Evolutionary conservation across 2,888 invertebrate genomes (phyloP).

Genomic region (Synanthedon formicaeformis): DNA sequence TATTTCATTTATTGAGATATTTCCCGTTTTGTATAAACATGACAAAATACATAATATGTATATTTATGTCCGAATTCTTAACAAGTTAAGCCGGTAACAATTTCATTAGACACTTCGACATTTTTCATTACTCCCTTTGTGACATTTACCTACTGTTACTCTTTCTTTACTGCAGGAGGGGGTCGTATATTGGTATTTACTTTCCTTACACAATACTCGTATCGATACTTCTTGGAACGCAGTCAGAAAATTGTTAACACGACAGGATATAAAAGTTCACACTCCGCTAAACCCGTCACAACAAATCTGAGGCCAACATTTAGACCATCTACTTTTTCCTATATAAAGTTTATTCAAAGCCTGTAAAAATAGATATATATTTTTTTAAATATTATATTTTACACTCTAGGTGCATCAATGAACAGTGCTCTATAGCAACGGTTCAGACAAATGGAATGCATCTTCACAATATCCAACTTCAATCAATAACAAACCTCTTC

Average conservation of each 20-base stretch:
- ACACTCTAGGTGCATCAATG: conserved; percentile 51
- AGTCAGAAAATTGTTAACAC: conserved; percentile 34
- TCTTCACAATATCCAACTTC: conserved; percentile 55
- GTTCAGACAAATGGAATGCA: conserved; percentile 62
- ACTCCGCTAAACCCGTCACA: not conserved
- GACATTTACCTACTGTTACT: conserved; percentile 39
- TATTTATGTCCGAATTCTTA: conserved; percentile 52
- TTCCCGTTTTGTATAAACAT: conserved; percentile 60
- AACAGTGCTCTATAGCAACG: conserved; percentile 54
- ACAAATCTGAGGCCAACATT: conserved; percentile 3
- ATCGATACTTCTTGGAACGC: conserved; percentile 16
- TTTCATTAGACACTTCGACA: conserved; percentile 51
- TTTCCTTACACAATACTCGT: conserved; percentile 20
- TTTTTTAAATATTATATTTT: conserved; percentile 29
- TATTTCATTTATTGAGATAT: conserved; percentile 58
- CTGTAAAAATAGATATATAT: conserved; percentile 44
- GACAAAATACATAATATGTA: conserved; percentile 53
- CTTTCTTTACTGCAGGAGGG: conserved; percentile 24
- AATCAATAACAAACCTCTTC: conserved; percentile 43
- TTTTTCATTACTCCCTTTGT: conserved; percentile 56
- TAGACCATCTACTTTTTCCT: conserved; percentile 24
- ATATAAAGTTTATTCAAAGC: conserved; percentile 29
- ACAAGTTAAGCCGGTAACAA: conserved; percentile 64
- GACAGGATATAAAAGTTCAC: not conserved
- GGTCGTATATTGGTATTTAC: conserved; percentile 23